Evolutionary conservation across 2,797 vertebrate species (phyloP).

Genomic region (Squalus acanthias): DNA sequence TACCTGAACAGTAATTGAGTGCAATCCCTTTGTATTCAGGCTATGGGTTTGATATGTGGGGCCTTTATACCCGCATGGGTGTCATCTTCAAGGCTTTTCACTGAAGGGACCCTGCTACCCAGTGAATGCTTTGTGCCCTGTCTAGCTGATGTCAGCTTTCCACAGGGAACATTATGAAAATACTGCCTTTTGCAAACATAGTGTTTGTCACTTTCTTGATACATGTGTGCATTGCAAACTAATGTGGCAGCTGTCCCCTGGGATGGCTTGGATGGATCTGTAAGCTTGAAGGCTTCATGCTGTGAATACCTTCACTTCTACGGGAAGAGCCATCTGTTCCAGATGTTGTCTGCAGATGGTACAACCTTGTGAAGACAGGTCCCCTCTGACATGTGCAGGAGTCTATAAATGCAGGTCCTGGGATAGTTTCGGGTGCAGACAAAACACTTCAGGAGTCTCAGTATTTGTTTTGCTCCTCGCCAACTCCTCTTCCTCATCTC

Average conservation of each 20-base stretch:
- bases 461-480: not conserved
- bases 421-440: not conserved
- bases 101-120: not conserved
- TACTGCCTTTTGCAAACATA: not conserved
- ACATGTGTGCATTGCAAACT: not conserved
- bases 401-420: not conserved
- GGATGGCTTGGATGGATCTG: not conserved
- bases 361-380: not conserved
- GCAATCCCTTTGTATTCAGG: not conserved
- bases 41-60: too few relatives aligned
- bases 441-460: not conserved
- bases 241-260: not conserved
- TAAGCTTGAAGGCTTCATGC: not conserved
- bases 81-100: not conserved
- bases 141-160: not conserved
- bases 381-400: not conserved
- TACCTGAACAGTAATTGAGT: not conserved
- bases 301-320: not conserved
- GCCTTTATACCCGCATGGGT: not conserved
- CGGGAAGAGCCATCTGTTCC: not conserved
- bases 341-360: not conserved
- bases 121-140: not conserved
- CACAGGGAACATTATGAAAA: not conserved
- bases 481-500: not conserved
- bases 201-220: not conserved